Evolutionary conservation across 2,888 invertebrate species (phyloP), one percentile per base, ranked within the genome.

Genomic region (Phortica okadai): DNA sequence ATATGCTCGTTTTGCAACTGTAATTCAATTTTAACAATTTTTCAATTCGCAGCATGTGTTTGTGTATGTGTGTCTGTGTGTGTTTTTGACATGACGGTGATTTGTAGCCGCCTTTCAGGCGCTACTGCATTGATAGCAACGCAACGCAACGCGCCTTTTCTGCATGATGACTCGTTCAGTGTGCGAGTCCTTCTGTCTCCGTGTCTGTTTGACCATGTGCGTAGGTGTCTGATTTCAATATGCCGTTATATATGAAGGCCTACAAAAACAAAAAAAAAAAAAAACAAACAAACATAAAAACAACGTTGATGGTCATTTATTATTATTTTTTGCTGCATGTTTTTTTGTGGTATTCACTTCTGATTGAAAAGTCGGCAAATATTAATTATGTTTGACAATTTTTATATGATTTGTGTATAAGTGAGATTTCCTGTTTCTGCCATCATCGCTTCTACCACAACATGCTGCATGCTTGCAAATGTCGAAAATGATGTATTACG

Each of bases 21-120:
- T 85, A 85, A 85, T 86, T 86, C 86, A 89, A 89, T 89, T 89
- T 89, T 90, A 89, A 89, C 89, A 89, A 90, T 89, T 89, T 89
- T 89, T 89, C 89, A 89, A 89, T 89, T 33, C 33, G 33, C 33
- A 33, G 1, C 33, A 33, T 33, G 33, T 33, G 33, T 33, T 33
- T 33, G 33, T 90, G 89, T 50, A 8, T 50, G 50, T 14, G 50
- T 14, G 50, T 50, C 14, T 50, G 50, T 81, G 50, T 50, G 14
- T 86, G 89, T 88, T 89, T 89, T 89, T 90, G 89, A 89, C 90
- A 86, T 89, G 89, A 86, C 86, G 88, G 83, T 88, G 89, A 90
- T 89, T 89, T 89, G 89, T 89, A 84, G 88, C 84, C 81, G 81
- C 81, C 70, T 70, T 70, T 70, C 70, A 70, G 70, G 70, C 70